phyloP scores from a whole-genome alignment of 1,140 invertebrate species.

The Brevipalpus yothersi region DNA sequence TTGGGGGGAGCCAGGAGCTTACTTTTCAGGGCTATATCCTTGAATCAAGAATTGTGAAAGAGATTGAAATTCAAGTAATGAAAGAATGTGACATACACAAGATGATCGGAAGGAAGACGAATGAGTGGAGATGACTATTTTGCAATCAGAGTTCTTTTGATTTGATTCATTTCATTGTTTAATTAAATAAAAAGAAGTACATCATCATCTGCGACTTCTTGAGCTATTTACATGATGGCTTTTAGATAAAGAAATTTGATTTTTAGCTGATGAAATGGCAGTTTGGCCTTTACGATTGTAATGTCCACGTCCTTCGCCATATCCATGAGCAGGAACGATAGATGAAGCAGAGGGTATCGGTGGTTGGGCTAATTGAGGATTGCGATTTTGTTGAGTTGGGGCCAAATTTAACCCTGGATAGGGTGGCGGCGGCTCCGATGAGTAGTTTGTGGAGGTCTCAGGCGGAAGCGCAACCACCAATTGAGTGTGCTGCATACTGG shows the following conservation, averaged over 20 bases:
- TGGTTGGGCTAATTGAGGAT: slow-evolving; percentile 5
- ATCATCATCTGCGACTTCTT: neutral
- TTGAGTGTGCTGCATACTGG: neutral
- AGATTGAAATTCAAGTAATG: too few relatives aligned
- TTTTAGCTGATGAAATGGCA: slow-evolving; percentile 1
- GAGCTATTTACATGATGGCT: neutral
- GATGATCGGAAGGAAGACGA: too few relatives aligned
- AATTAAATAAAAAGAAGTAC: too few relatives aligned
- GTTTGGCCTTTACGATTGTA: slow-evolving; percentile 27
- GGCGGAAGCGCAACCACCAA: slow-evolving; percentile 4
- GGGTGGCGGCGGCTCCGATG: slow-evolving; percentile 16
- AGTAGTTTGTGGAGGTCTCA: slow-evolving; percentile 4
- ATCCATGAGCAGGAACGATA: slow-evolving; percentile 32
- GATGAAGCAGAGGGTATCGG: slow-evolving; percentile 11
- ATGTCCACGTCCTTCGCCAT: slow-evolving; percentile 36
- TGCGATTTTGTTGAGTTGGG: neutral
- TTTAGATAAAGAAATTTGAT: neutral
- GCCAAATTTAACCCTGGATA: slow-evolving; percentile 11
- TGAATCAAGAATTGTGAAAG: too few relatives aligned
- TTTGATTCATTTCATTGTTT: too few relatives aligned
- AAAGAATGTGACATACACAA: too few relatives aligned
- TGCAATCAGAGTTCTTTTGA: too few relatives aligned
- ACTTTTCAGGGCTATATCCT: too few relatives aligned
- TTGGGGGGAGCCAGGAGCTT: too few relatives aligned
- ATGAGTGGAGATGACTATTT: too few relatives aligned